Percentiles rank a stretch among this genome's conserved stretches.
phyloP scores from a whole-genome alignment of 2,797 vertebrate species.

The Salmo trutta region DNA sequence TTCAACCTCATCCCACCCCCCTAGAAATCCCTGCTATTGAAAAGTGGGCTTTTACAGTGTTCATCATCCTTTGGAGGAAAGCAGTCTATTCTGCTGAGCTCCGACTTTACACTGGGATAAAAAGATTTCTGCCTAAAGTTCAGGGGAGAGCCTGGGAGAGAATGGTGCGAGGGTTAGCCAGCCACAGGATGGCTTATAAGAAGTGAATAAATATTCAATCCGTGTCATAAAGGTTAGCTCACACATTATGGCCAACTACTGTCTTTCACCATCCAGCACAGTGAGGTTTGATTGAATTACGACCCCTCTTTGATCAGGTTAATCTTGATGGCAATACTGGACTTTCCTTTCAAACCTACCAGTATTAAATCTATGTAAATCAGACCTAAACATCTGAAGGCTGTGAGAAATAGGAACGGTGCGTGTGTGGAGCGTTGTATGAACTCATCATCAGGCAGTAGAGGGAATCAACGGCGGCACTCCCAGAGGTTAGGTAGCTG shows the following conservation, averaged over 20 bases:
- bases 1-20: conserved; percentile 35
- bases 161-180: conserved; percentile 18
- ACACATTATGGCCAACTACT: conserved; percentile 27
- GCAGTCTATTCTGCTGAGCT: conserved; percentile 7
- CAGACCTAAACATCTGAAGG: not conserved
- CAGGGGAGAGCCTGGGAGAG: conserved; percentile 16
- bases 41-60: conserved; percentile 29
- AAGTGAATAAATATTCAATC: conserved; percentile 26
- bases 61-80: conserved; percentile 19
- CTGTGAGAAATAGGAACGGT: not conserved
- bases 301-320: conserved; percentile 34
- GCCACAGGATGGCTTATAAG: conserved; percentile 5
- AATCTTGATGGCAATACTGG: conserved; percentile 38
- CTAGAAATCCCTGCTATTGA: conserved; percentile 31
- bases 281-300: conserved; percentile 35
- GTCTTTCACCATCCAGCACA: conserved; percentile 9
- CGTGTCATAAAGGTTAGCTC: conserved; percentile 37
- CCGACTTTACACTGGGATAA: conserved; percentile 29
- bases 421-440: not conserved
- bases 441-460: not conserved
- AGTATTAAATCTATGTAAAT: not conserved
- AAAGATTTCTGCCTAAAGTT: conserved; percentile 40
- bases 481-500: not conserved
- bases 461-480: not conserved
- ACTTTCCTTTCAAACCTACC: conserved; percentile 19